Evolutionary conservation across 53 echinoderm and acorn worm genomes (phyloP).

Genomic region (Henricia sp.): DNA sequence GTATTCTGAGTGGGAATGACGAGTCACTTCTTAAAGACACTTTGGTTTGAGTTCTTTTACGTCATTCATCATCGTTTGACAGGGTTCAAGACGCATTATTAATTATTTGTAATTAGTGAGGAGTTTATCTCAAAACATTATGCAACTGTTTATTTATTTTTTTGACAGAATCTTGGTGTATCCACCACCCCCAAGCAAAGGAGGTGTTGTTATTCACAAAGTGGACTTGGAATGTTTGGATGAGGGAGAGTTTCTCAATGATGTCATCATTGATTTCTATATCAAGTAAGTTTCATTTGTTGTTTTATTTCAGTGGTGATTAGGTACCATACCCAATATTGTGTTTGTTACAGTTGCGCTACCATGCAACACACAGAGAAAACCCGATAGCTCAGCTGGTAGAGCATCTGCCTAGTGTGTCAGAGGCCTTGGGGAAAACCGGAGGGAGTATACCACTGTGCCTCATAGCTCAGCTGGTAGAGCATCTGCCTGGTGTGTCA

Average conservation of each 20-base stretch:
- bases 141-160: not conserved
- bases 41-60: not conserved
- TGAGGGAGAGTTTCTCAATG: conserved; percentile 96
- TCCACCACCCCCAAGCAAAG: conserved; percentile 81
- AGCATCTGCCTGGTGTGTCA: too few relatives aligned
- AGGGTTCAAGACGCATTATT: not conserved
- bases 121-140: not conserved
- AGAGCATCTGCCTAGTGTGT: not conserved
- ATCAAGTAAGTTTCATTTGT: conserved; percentile 73
- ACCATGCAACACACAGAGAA: too few relatives aligned
- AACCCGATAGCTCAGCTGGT: too few relatives aligned
- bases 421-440: too few relatives aligned
- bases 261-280: conserved; percentile 98
- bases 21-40: too few relatives aligned
- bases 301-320: too few relatives aligned
- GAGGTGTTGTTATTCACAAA: conserved; percentile 74
- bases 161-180: conserved; percentile 69
- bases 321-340: too few relatives aligned
- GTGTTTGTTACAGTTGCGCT: too few relatives aligned
- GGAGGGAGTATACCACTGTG: too few relatives aligned
- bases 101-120: not conserved
- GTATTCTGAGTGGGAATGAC: too few relatives aligned
- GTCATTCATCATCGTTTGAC: not conserved
- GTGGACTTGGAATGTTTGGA: conserved; percentile 82
- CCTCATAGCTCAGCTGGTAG: too few relatives aligned